Evolutionary conservation across 2,113 vertebrate species (phyloP), one percentile per base, ranked within the genome.

Genomic region (Megaceryle torquata): DNA sequence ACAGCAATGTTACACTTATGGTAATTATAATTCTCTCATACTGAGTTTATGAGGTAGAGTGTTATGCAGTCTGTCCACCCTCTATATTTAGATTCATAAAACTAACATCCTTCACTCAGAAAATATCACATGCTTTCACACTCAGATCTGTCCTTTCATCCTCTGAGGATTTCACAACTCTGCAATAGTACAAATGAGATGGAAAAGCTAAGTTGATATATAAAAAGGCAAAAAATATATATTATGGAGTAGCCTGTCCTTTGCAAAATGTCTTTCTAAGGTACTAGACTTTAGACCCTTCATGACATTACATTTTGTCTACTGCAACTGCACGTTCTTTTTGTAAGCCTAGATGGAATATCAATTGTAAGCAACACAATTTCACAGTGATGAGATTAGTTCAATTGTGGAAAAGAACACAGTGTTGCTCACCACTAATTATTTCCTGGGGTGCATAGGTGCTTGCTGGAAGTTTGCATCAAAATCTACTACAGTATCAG

Each of bases 61-160:
- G 33, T 79, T 86, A 41, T 7, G 39, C 25, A 91, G 61, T 76
- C 86, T 76, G 82, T 85, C 81, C 86, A 79, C 16, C 11, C 13
- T 57, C 74, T 92, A 67, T 91, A 82, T 92, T 95, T 92, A 87
- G 86, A 75, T 37, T 82, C 15, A n/a, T 57, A 87, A 91, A 88
- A 60, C 46, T 79, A 87, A 89, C n/a, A 85, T 84, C 11, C 24
- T 93, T 89, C 1, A 0, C 61, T 85, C 70, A 92, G 69, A 63
- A 95, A 85, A 89, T 31, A 70, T 53, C 77, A 76, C 0, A 2
- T 0, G 0, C 35, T 84, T 84, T 90, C 82, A 80, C 15, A 8
- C 18, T 85, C 57, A 25, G 17, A 72, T 80, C n/a, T 63, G 18
- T 64, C 74, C 53, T 84, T 87, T 87, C 43, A 84, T 76, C 33